A percentile compares a stretch with the other conserved stretches of the same genome.
These are phyloP conservation scores for Netelia melanura DNA, from an alignment of 2,888 invertebrate species.

Conservation along the genomic window DNA sequence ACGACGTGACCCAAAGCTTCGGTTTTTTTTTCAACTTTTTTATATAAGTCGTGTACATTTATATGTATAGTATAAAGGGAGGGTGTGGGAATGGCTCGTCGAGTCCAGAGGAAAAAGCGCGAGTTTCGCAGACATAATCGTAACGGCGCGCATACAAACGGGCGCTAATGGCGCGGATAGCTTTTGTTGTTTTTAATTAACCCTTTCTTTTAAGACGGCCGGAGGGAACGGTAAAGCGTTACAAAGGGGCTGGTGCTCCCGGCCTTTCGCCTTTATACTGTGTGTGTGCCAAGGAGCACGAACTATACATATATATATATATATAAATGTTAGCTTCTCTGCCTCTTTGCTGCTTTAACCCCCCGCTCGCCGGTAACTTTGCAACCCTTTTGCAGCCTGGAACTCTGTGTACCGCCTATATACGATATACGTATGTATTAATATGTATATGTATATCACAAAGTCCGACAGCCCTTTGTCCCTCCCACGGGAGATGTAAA, in stretches of 20 bases:
- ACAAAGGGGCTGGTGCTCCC: conserved; percentile 73
- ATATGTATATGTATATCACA: conserved; percentile 24
- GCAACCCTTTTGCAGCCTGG: conserved; percentile 58
- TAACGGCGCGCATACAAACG: conserved; percentile 84
- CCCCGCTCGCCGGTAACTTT: conserved; percentile 27
- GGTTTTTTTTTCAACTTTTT: neutral
- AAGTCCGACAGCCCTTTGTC: conserved; percentile 66
- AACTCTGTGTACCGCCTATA: conserved; percentile 7
- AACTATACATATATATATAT: conserved; percentile 19
- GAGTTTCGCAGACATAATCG: conserved; percentile 79
- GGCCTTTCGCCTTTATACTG: conserved; percentile 69
- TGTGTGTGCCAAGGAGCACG: conserved; percentile 41
- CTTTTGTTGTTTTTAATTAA: conserved; percentile 85
- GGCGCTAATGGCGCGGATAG: conserved; percentile 84
- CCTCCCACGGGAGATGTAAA: conserved; percentile 84
- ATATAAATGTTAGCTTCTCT: conserved; percentile 41
- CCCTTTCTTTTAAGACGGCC: conserved; percentile 84
- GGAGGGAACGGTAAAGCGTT: conserved; percentile 78
- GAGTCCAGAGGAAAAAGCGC: conserved; percentile 42
- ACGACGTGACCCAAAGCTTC: conserved; percentile 21
- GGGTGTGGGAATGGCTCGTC: conserved; percentile 17
- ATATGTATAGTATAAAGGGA: neutral
- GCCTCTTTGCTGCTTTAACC: conserved; percentile 64
- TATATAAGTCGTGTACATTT: neutral
- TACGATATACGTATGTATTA: conserved; percentile 1